Conservation (phyloP, 2,113 vertebrate genomes). For the Arvicanthis niloticus region DNA sequence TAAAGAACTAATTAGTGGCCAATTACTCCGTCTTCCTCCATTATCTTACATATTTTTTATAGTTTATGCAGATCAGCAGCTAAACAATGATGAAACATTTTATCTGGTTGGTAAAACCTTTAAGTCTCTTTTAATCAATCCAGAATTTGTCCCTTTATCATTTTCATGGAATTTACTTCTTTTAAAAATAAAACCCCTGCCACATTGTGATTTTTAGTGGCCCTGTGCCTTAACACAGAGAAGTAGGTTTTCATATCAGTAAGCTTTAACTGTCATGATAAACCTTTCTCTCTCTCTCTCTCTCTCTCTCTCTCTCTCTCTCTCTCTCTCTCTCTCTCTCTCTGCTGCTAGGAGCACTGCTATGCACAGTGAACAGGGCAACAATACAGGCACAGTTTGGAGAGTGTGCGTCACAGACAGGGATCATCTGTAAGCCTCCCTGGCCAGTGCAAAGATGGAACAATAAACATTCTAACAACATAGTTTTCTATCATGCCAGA, state of each 20-base stretch:
- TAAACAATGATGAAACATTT: background rate
- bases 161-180: conserved; percentile 24
- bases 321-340: too few species aligned
- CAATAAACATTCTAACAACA: conserved; percentile 6
- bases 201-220: conserved; percentile 18
- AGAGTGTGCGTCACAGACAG: background rate
- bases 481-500: conserved; percentile 25
- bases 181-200: background rate
- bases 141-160: background rate
- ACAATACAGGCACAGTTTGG: background rate
- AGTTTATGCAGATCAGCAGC: background rate
- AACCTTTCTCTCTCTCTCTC: background rate
- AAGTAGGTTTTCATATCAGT: conserved; percentile 18
- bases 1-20: background rate
- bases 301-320: background rate
- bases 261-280: background rate
- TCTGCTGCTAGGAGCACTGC: background rate
- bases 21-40: background rate
- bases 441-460: background rate
- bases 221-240: conserved; percentile 22
- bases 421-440: background rate
- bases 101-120: background rate
- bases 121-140: background rate
- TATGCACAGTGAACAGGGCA: background rate
- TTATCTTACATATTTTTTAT: background rate